A percentile compares a stretch with the other conserved stretches of the same genome.
Evolutionary conservation across 2,888 invertebrate species (phyloP).

Genomic region (Hesperia comma): DNA sequence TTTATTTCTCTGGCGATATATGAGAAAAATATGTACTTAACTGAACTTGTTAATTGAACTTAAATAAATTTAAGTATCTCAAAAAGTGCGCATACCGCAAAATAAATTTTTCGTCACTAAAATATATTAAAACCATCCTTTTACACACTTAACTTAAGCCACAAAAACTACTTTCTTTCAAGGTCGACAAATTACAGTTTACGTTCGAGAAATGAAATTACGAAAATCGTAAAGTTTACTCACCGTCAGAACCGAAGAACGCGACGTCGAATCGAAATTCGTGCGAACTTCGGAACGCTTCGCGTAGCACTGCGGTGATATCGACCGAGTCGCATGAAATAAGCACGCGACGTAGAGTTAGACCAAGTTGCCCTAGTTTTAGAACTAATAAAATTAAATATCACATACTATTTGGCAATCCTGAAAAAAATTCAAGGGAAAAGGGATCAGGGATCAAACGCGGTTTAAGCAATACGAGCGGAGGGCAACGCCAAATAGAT

Average conservation of each 20-base stretch:
- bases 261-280: slow-evolving; percentile 32
- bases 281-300: slow-evolving; percentile 57
- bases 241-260: neutral
- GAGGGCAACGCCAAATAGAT: neutral
- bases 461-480: neutral
- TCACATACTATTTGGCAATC: slow-evolving; percentile 17
- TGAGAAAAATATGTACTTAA: too few species aligned
- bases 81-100: too few species aligned
- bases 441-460: neutral
- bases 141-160: neutral
- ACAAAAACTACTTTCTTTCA: neutral
- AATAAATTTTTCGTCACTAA: neutral
- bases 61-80: too few species aligned
- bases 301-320: slow-evolving; percentile 74
- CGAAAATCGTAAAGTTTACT: slow-evolving; percentile 15
- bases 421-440: neutral
- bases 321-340: slow-evolving; percentile 69
- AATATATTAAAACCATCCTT: neutral
- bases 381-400: slow-evolving; percentile 47
- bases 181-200: neutral
- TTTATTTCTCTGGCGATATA: too few species aligned
- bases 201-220: neutral
- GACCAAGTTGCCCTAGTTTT: slow-evolving; percentile 57
- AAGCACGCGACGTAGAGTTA: slow-evolving; percentile 68
- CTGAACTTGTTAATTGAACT: too few species aligned